Conservation (phyloP, 2,113 vertebrate species). For the Lutjanus erythropterus region DNA sequence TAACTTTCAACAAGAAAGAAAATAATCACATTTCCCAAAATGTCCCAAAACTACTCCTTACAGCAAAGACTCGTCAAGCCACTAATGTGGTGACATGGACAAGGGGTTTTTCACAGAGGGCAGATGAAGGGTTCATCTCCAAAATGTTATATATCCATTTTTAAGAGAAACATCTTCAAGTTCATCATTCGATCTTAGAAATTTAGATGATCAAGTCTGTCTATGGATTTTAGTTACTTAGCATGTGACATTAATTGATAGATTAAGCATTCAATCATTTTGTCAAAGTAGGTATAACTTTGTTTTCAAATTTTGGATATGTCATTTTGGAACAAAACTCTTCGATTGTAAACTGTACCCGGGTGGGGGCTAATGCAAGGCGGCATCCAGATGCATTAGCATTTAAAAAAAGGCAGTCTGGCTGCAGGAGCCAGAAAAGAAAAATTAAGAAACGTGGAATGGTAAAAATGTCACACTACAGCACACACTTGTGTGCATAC, state of each 20-base stretch:
- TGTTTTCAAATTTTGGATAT: constrained; percentile 49
- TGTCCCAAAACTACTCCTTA: constrained; percentile 27
- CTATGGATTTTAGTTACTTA: constrained; percentile 7
- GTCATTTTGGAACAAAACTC: constrained; percentile 72
- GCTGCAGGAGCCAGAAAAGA: constrained; percentile 75
- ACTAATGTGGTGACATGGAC: constrained; percentile 34
- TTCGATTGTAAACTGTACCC: constrained; percentile 74
- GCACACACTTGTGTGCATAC: constrained; percentile 39
- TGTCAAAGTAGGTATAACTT: constrained; percentile 18
- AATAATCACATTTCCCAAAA: constrained; percentile 29
- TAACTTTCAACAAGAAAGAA: not conserved
- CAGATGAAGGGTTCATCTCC: constrained; percentile 61
- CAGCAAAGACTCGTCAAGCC: constrained; percentile 24
- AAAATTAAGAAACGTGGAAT: constrained; percentile 77
- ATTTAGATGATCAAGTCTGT: not conserved
- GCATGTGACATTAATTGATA: not conserved
- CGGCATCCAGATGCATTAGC: constrained; percentile 75
- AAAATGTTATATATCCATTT: constrained; percentile 68
- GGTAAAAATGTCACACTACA: constrained; percentile 75
- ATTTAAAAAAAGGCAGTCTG: constrained; percentile 84
- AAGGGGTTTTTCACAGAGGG: constrained; percentile 40
- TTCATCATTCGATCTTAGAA: not conserved
- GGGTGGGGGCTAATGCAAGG: constrained; percentile 74
- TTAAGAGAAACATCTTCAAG: constrained; percentile 16
- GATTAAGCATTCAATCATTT: constrained; percentile 18